Evolutionary conservation across 2,888 invertebrate species (phyloP), one percentile per base, ranked within the genome.

Genomic region (Ennomos fuscantarius): DNA sequence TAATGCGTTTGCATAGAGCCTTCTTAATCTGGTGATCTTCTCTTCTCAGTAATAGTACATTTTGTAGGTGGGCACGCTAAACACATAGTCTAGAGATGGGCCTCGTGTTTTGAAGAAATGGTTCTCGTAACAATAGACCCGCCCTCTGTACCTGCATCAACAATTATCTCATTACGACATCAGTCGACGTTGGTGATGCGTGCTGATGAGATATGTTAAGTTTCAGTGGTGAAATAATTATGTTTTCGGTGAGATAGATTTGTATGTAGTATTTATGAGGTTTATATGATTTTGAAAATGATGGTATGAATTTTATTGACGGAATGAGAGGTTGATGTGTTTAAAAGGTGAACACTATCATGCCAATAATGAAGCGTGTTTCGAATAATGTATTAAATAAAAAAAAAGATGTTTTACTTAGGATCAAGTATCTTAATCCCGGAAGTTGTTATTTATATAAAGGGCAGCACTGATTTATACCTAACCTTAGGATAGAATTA

Each of bases 111-210:
- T 87, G 91, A 91, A 92, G 90, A 91, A 92, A 89, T 92, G 92
- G 84, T 90, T 91, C 86, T 92, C 89, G 90, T 92, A 92, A 84
- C 84, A 84, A 91, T 92, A 92, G 59, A 87, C 90, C 73, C 92
- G 91, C 79, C 89, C 91, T 80, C 89, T 91, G 91, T 92, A 92
- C 92, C 92, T 92, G 92, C 82, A 86, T 84, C 85, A 91, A 91
- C 73, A 89, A 90, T 84, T 76, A 70, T 66, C 66, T 62, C 61
- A 65, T 76, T 75, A 73, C 71, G 67, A 71, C 72, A 63, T 62
- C 66, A 60, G 52, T 56, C 50, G 48, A 39, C 59, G 44, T 48
- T 44, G 68, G 63, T 60, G 60, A 55, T 54, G 59, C 55, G 64
- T 66, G 75, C 64, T 74, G 69, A 72, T 74, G 72, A 72, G 73